These are phyloP conservation scores for Gasteruption jaculator DNA, from an alignment of 2,888 invertebrate genomes.

Conservation along the genomic window DNA sequence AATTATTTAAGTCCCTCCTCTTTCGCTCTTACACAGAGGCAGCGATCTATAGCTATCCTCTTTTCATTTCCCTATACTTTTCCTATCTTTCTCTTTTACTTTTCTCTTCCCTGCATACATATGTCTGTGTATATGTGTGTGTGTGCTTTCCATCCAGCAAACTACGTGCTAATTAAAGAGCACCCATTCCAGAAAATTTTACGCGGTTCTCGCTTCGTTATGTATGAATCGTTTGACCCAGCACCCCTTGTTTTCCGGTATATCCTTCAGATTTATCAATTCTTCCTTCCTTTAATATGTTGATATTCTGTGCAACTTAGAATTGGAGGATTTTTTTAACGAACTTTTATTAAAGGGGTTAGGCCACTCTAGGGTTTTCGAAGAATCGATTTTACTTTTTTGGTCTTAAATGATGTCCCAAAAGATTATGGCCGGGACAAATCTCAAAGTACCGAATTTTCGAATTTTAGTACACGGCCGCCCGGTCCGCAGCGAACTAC, in stretches of 20 bases:
- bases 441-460: no score
- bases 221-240: constrained; percentile 32
- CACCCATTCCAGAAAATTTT: constrained; percentile 39
- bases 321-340: no score
- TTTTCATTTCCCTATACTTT: constrained; percentile 6
- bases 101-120: constrained; percentile 15
- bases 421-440: no score
- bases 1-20: constrained; percentile 46
- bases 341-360: no score
- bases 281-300: constrained; percentile 2
- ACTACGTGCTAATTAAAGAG: constrained; percentile 47
- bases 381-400: no score
- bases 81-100: constrained; percentile 12
- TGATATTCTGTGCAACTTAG: no score
- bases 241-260: constrained; percentile 23
- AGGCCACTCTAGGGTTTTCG: no score
- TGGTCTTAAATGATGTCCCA: no score
- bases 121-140: no score
- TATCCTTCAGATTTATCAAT: constrained; percentile 13
- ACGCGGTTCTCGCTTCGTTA: constrained; percentile 37
- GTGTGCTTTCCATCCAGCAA: no score
- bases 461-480: no score
- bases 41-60: constrained; percentile 5
- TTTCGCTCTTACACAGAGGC: constrained; percentile 20
- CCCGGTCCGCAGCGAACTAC: no score